Percentiles rank a stretch among this genome's conserved stretches.
Conservation (phyloP, 2,888 invertebrate genomes). For the Scrobipalpa costella region DNA sequence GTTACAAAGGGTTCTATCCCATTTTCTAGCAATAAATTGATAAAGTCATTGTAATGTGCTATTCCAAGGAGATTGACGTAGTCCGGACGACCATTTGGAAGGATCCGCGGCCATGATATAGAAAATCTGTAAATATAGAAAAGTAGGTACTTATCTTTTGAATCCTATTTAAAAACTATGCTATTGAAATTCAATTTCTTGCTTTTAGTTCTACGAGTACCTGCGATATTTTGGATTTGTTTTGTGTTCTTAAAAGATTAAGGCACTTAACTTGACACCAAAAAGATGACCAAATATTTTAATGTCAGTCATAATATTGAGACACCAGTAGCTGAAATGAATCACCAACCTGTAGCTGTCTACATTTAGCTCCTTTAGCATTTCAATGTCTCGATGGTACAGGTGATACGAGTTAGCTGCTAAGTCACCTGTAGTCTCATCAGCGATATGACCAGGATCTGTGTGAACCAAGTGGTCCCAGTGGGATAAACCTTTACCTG, state of each 20-base stretch:
- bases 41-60: slow-evolving; percentile 69
- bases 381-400: slow-evolving; percentile 66
- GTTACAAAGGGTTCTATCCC: slow-evolving; percentile 72
- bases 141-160: neutral
- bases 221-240: no score
- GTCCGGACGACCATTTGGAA: slow-evolving; percentile 34
- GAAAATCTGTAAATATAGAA: slow-evolving; percentile 55
- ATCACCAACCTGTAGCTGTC: slow-evolving; percentile 50
- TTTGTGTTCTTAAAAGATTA: no score
- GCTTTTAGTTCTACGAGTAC: no score
- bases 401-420: slow-evolving; percentile 82
- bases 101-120: slow-evolving; percentile 72
- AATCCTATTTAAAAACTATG: no score
- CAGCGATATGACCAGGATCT: slow-evolving; percentile 31
- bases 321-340: no score
- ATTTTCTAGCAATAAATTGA: slow-evolving; percentile 62
- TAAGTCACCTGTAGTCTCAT: slow-evolving; percentile 73
- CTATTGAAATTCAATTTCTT: no score
- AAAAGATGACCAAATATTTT: no score
- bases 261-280: no score
- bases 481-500: slow-evolving; percentile 76
- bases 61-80: slow-evolving; percentile 49
- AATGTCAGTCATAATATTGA: no score
- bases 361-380: slow-evolving; percentile 52
- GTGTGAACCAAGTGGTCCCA: slow-evolving; percentile 63